These are phyloP conservation scores for Premnoplex brunnescens DNA, from an alignment of 2,797 vertebrate species.

Conservation along the genomic window DNA sequence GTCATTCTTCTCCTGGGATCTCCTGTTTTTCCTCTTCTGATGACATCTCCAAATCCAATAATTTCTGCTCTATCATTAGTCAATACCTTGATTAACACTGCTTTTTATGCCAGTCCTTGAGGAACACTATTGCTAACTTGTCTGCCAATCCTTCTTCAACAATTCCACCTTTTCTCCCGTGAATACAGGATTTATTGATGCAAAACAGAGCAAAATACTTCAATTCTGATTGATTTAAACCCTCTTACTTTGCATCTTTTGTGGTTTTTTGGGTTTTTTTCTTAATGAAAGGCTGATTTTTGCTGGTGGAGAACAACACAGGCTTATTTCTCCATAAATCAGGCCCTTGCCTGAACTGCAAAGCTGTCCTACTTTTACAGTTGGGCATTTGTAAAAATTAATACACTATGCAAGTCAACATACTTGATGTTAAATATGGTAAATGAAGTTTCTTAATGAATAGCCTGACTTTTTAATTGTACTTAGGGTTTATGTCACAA, in stretches of 20 bases:
- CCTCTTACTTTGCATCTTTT: background rate
- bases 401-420: background rate
- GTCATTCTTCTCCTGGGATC: background rate
- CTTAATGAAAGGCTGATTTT: background rate
- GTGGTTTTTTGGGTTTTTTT: background rate
- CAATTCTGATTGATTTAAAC: background rate
- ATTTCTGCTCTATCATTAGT: background rate
- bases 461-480: background rate
- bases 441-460: conserved; percentile 36
- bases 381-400: conserved; percentile 14
- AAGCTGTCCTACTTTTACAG: conserved; percentile 14
- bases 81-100: background rate
- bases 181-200: background rate
- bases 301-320: background rate
- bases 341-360: background rate
- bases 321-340: background rate
- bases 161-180: background rate
- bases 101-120: background rate
- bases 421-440: conserved; percentile 6
- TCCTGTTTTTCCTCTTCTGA: background rate
- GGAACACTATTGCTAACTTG: background rate
- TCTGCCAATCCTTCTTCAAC: background rate
- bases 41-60: background rate
- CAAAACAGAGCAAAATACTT: background rate
- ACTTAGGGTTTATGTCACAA: background rate